These are phyloP conservation scores for Buathra laborator DNA, from an alignment of 2,888 invertebrate genomes.

Conservation along the genomic window DNA sequence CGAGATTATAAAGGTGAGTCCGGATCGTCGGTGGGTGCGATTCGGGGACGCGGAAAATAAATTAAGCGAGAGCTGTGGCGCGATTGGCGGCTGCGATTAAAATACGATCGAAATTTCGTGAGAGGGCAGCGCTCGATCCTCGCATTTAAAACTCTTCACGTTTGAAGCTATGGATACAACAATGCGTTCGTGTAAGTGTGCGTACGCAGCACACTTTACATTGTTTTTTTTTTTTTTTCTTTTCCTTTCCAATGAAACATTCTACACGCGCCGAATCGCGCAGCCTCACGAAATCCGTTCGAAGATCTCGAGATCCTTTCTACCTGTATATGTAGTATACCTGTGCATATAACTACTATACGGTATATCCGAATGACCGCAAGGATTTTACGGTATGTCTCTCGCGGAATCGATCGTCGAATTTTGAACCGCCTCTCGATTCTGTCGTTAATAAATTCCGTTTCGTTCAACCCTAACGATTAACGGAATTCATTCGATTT, in stretches of 20 bases:
- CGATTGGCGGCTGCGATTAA: constrained; percentile 70
- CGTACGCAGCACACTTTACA: background rate
- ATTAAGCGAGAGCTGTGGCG: constrained; percentile 55
- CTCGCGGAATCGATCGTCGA: constrained; percentile 8
- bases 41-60: constrained; percentile 65
- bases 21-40: constrained; percentile 33
- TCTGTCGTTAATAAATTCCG: constrained; percentile 40
- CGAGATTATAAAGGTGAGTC: constrained; percentile 68
- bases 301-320: constrained; percentile 45
- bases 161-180: background rate
- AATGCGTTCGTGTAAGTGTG: constrained; percentile 14
- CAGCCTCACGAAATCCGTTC: constrained; percentile 36
- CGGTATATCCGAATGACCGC: constrained; percentile 32
- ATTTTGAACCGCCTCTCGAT: constrained; percentile 6
- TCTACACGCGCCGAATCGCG: background rate
- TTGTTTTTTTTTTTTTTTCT: background rate
- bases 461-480: constrained; percentile 12
- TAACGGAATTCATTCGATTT: constrained; percentile 33
- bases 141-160: constrained; percentile 20
- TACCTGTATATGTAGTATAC: background rate
- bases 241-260: background rate
- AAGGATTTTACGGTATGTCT: constrained; percentile 4
- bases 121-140: constrained; percentile 50
- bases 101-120: constrained; percentile 68
- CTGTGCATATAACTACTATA: constrained; percentile 1